phyloP scores from a whole-genome alignment of 1,140 invertebrate species.

The Euura lappo region DNA sequence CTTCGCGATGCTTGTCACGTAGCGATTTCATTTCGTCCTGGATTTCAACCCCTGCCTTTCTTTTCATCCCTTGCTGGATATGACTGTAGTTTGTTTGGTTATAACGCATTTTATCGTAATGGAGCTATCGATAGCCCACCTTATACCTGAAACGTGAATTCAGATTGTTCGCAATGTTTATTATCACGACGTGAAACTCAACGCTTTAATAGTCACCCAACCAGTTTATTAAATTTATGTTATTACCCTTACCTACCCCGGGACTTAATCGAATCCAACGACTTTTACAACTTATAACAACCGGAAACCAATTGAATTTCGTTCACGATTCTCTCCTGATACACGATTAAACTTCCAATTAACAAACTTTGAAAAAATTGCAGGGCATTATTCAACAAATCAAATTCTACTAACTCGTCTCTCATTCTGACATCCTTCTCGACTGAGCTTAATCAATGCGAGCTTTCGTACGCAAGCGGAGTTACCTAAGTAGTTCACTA shows the following conservation, averaged over 20 bases:
- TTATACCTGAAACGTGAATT: slow-evolving; percentile 2
- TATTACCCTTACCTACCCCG: too few species aligned
- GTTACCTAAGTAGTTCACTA: background rate
- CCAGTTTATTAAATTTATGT: background rate
- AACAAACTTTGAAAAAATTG: too few species aligned
- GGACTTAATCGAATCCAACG: too few species aligned
- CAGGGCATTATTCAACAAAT: too few species aligned
- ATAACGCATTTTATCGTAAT: background rate
- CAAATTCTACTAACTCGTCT: too few species aligned
- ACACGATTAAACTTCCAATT: too few species aligned
- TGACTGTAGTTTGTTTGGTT: background rate
- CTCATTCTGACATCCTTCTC: background rate
- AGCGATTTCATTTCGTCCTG: slow-evolving; percentile 1
- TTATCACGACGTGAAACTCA: background rate
- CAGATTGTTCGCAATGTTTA: background rate
- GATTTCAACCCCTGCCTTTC: background rate
- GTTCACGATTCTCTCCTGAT: too few species aligned
- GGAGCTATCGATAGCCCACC: background rate
- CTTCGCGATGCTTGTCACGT: background rate
- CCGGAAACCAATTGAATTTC: too few species aligned
- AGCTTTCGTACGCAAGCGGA: background rate
- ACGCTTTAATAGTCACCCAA: background rate
- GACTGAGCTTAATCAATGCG: background rate
- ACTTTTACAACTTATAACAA: too few species aligned
- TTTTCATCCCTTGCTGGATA: background rate